phyloP scores from a whole-genome alignment of 2,113 vertebrate genomes.

The Lipophrys pholis region DNA sequence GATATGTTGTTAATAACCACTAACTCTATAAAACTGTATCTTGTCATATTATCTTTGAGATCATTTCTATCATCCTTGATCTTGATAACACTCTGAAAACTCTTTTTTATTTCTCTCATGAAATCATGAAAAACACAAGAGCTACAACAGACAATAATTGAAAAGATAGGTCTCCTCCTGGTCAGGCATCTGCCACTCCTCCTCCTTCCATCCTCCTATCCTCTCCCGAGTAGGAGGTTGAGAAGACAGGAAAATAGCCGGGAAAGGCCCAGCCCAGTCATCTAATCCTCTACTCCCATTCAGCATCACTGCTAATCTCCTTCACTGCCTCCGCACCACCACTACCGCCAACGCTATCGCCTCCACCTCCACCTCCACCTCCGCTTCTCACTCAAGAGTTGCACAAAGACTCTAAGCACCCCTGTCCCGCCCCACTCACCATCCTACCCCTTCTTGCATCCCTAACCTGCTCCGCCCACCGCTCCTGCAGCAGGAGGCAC shows the following conservation, averaged over 20 bases:
- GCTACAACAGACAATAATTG: constrained; percentile 36
- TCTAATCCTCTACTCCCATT: constrained; percentile 83
- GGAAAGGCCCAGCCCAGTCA: constrained; percentile 74
- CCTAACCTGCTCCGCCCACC: constrained; percentile 75
- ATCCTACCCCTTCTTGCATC: constrained; percentile 63
- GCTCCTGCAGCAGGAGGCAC: constrained; percentile 73
- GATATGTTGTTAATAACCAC: background rate
- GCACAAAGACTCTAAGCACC: constrained; percentile 77
- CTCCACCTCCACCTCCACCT: constrained; percentile 70
- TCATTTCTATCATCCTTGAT: background rate
- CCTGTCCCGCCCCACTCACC: constrained; percentile 66
- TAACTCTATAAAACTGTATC: background rate
- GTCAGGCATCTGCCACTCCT: constrained; percentile 61
- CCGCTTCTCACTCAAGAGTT: constrained; percentile 78
- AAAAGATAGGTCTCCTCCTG: constrained; percentile 53
- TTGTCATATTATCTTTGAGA: background rate
- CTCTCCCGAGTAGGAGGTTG: constrained; percentile 62
- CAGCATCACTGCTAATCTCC: constrained; percentile 83
- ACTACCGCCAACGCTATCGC: constrained; percentile 64
- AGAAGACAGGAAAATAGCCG: constrained; percentile 68
- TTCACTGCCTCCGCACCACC: constrained; percentile 65
- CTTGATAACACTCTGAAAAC: background rate
- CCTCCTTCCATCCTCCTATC: constrained; percentile 71
- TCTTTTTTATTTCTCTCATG: background rate
- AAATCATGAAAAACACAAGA: constrained; percentile 4